A percentile compares a stretch with the other conserved stretches of the same genome.
phyloP scores from a whole-genome alignment of 64 coral and sea anemone species.

The Anthopleura sola region DNA sequence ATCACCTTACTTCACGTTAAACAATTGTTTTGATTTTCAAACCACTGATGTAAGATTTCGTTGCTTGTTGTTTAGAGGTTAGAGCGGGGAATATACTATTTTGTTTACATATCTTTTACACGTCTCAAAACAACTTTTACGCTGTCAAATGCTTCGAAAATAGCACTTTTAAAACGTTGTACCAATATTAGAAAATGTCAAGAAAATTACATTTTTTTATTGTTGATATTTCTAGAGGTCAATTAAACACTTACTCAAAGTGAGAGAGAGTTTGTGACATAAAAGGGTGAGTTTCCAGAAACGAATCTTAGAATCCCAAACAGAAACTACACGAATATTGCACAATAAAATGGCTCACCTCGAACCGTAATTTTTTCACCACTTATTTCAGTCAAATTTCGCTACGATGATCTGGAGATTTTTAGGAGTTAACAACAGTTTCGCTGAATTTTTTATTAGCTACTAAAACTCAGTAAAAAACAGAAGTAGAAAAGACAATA shows the following conservation, averaged over 20 bases:
- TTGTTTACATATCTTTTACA: not conserved
- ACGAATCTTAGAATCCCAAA: too few relatives aligned
- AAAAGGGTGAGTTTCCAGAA: not conserved
- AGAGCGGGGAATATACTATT: not conserved
- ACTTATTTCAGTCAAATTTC: too few relatives aligned
- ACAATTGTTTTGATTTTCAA: conserved; percentile 2
- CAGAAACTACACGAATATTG: too few relatives aligned
- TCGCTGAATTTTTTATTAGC: too few relatives aligned
- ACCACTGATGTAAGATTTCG: conserved; percentile 6
- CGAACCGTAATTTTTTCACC: too few relatives aligned
- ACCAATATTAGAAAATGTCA: not conserved
- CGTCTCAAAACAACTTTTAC: conserved; percentile 1
- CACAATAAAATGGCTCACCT: too few relatives aligned
- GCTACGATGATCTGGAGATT: too few relatives aligned
- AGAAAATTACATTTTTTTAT: not conserved
- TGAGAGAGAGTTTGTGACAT: not conserved
- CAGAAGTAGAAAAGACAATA: too few relatives aligned
- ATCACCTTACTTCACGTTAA: not conserved
- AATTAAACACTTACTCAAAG: not conserved
- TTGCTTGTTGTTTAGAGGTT: not conserved
- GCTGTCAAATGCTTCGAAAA: not conserved
- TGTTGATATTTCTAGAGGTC: not conserved
- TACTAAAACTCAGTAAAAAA: too few relatives aligned
- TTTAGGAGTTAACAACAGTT: too few relatives aligned
- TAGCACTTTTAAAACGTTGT: not conserved